phyloP scores from a whole-genome alignment of 2,113 vertebrate genomes.

The Polypterus senegalus region DNA sequence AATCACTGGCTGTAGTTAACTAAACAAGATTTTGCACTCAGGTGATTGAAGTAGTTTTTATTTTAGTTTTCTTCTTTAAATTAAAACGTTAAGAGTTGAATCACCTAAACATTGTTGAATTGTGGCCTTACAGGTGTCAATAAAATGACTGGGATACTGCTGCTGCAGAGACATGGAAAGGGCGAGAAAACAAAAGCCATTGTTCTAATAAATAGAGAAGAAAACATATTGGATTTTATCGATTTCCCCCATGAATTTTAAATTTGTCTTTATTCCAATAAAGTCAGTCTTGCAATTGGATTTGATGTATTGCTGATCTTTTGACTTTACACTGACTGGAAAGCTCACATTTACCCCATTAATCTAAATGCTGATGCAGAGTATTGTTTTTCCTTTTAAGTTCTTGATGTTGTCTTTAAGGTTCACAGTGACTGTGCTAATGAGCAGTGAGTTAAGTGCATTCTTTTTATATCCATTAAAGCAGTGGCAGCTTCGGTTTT shows the following conservation, averaged over 20 bases:
- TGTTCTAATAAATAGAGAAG: slow-evolving; percentile 4
- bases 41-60: too few relatives aligned
- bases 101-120: too few relatives aligned
- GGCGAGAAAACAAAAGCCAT: not conserved
- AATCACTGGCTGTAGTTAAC: too few relatives aligned
- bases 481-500: not conserved
- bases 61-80: too few relatives aligned
- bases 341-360: not conserved
- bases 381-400: not conserved
- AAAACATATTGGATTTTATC: slow-evolving; percentile 4
- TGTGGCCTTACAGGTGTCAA: too few relatives aligned
- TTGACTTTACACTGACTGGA: not conserved
- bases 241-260: slow-evolving; percentile 17
- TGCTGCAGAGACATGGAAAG: not conserved
- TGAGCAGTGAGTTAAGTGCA: not conserved
- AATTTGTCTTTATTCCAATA: slow-evolving; percentile 10
- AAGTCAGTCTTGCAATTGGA: slow-evolving; percentile 7
- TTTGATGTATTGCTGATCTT: not conserved
- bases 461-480: not conserved
- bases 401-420: not conserved
- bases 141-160: too few relatives aligned
- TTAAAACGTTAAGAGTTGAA: too few relatives aligned
- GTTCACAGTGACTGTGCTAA: not conserved
- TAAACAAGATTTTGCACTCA: too few relatives aligned
- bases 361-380: not conserved